Evolutionary conservation across 64 coral and sea anemone species (phyloP).

Genomic region (Pocillopora damicornis): DNA sequence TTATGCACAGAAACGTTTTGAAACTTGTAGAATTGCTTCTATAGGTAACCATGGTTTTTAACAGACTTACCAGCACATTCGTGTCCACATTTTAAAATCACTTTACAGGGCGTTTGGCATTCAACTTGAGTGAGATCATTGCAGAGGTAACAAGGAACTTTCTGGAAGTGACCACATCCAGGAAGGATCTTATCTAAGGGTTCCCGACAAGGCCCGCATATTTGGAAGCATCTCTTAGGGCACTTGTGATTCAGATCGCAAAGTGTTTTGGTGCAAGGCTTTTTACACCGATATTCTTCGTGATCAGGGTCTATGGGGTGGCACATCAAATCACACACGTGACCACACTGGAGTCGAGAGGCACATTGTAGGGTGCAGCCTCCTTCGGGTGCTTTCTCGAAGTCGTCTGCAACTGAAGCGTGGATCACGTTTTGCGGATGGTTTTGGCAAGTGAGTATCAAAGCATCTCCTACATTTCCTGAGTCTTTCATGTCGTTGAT

Average conservation of each 20-base stretch:
- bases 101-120: slow-evolving; percentile 17
- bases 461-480: slow-evolving; percentile 15
- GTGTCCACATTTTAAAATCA: slow-evolving; percentile 2
- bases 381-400: slow-evolving; percentile 29
- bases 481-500: slow-evolving; percentile 46
- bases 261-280: slow-evolving; percentile 9
- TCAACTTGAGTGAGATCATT: neutral
- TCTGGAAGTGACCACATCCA: neutral
- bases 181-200: slow-evolving; percentile 4
- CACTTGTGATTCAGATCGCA: slow-evolving; percentile 1
- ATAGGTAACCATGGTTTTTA: too few relatives aligned
- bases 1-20: too few relatives aligned
- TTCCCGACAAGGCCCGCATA: slow-evolving; percentile 21
- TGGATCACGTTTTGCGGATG: slow-evolving; percentile 44
- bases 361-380: slow-evolving; percentile 47
- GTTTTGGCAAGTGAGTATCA: slow-evolving; percentile 28
- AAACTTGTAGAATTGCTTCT: too few relatives aligned
- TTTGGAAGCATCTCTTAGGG: slow-evolving; percentile 1
- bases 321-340: slow-evolving; percentile 45
- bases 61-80: neutral
- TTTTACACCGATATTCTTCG: slow-evolving; percentile 37
- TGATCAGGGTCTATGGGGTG: slow-evolving; percentile 48
- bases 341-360: slow-evolving; percentile 39
- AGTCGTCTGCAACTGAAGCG: slow-evolving; percentile 16
- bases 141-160: slow-evolving; percentile 16